Conservation (phyloP, 1,140 invertebrate species). For the Euura saliciscinereae region DNA sequence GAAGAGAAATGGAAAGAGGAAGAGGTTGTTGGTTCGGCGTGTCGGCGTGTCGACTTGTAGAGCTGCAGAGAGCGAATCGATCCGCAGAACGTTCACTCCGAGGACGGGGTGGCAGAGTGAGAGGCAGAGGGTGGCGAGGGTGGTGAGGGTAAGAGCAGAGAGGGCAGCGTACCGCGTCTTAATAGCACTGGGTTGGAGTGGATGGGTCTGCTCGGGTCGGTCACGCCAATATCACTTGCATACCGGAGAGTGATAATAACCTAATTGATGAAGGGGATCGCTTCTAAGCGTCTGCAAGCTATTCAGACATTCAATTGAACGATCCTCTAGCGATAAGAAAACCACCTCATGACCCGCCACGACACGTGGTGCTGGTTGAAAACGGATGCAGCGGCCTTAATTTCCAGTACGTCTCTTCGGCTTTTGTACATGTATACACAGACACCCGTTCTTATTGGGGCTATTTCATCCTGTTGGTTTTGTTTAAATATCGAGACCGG, state of each 20-base stretch:
- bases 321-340: background rate
- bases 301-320: background rate
- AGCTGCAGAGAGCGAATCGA: slow-evolving; percentile 39
- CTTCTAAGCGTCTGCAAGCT: background rate
- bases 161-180: slow-evolving; percentile 37
- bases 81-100: slow-evolving; percentile 24
- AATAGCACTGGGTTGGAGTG: slow-evolving; percentile 32
- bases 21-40: slow-evolving; percentile 29
- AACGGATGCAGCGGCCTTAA: too few species aligned
- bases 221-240: slow-evolving; percentile 45
- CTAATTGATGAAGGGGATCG: slow-evolving; percentile 40
- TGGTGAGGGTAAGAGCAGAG: slow-evolving; percentile 16
- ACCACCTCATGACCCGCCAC: background rate
- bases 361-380: too few species aligned
- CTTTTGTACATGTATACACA: too few species aligned
- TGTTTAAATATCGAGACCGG: background rate
- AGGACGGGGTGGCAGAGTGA: slow-evolving; percentile 16
- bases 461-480: background rate
- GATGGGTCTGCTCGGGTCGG: slow-evolving; percentile 26
- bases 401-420: too few species aligned
- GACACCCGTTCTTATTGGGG: background rate
- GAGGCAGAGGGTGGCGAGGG: slow-evolving; percentile 6
- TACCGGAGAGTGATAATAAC: slow-evolving; percentile 38
- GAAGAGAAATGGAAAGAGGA: slow-evolving; percentile 8
- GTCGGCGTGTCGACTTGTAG: slow-evolving; percentile 44